A percentile compares a stretch with the other conserved stretches of the same genome.
These are phyloP conservation scores for Intellagama lesueurii DNA, from an alignment of 2,797 vertebrate species.

Conservation along the genomic window DNA sequence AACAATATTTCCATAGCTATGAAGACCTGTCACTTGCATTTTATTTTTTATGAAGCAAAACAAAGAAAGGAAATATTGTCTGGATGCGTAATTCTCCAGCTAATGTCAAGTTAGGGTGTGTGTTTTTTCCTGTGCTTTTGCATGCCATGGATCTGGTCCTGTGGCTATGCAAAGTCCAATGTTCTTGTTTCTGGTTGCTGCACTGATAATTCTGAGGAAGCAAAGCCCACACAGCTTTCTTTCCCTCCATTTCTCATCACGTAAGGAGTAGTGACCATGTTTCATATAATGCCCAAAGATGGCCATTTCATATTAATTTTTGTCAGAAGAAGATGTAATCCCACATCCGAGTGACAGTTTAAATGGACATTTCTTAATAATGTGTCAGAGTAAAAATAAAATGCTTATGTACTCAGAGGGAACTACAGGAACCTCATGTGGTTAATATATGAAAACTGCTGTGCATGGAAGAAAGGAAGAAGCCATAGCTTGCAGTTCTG, in stretches of 20 bases:
- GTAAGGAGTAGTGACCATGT: not conserved
- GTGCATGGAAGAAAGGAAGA: not conserved
- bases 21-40: not conserved
- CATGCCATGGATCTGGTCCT: not conserved
- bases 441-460: not conserved
- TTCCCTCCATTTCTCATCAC: not conserved
- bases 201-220: not conserved
- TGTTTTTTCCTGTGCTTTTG: not conserved
- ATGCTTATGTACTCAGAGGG: constrained; percentile 38
- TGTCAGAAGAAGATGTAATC: not conserved
- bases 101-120: not conserved
- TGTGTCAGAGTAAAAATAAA: constrained; percentile 8
- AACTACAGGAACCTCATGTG: not conserved
- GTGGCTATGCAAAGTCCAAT: not conserved
- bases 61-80: not conserved
- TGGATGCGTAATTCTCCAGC: not conserved
- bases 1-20: not conserved
- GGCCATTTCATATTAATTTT: not conserved
- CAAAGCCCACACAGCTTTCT: not conserved
- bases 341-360: not conserved
- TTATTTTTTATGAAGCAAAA: constrained; percentile 10
- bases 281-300: not conserved
- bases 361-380: not conserved
- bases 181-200: not conserved
- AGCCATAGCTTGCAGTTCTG: not conserved